Base-by-base conservation (phyloP, 2,113 vertebrate genomes). In the Chiloscyllium plagiosum region DNA sequence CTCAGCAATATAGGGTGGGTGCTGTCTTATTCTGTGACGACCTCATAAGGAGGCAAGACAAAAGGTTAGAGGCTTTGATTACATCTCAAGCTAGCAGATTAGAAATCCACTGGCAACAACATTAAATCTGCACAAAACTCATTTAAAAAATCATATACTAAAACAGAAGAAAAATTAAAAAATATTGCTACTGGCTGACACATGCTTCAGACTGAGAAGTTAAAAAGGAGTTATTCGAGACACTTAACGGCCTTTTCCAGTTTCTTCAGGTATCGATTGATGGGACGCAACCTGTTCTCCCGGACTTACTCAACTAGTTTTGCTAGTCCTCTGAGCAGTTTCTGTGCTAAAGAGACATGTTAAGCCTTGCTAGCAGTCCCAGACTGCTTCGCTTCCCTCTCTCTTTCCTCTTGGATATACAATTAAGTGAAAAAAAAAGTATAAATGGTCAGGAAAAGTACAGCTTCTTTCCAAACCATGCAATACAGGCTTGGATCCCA, bases 381-480 rank as follows among this genome's bases (percentile, higher is more conserved):
- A 66, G n/a, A 65, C 89, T 93, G 89, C 89, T 93, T 65, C 65
- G 4, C 29, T 61, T 29, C 56, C 52, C 87, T 61, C 29, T n/a
- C 10, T 8, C 56, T 61, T 89, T 78, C 76, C n/a, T n/a, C 29
- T 37, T 42, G 61, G 20, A 6, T 66, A 22, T 20, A 65, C 33
- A 20, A 90, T 52, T 65, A 65, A 90, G 66, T 93, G 61, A 93
- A 92, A 65, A 92, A 92, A n/a, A 90, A 61, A 87, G 61, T 61
- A 61, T 61, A 92, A 66, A 66, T 92, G 89, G 89, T 92, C 56
- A 92, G 56, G 89, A 92, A 65, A 92, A 92, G 89, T 29, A 65
- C 56, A 93, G 61, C 56, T 66, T 93, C 89, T 93, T 20, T 93
- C 89, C 89, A 93, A 93, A 93, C 89, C 89, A 66, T 93, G 89